Evolutionary conservation across 2,797 vertebrate genomes (phyloP).

Genomic region (Ispidina picta): DNA sequence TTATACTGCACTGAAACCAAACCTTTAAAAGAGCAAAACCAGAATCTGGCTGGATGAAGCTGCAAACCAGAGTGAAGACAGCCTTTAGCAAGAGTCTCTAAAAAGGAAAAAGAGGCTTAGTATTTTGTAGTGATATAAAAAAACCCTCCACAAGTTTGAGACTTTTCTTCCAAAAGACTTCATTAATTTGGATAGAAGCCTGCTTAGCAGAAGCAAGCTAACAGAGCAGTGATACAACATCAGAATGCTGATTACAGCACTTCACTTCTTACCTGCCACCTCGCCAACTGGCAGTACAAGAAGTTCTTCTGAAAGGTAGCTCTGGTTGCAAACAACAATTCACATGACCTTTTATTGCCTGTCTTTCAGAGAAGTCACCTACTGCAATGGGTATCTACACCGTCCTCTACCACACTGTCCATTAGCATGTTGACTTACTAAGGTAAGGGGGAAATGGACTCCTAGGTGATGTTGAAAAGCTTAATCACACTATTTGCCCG

Average conservation of each 20-base stretch:
- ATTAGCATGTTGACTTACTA: not conserved
- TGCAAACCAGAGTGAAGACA: constrained; percentile 55
- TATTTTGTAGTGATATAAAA: constrained; percentile 13
- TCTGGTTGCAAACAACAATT: not conserved
- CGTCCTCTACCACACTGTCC: not conserved
- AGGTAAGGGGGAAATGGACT: not conserved
- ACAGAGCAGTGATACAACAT: not conserved
- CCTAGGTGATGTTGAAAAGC: not conserved
- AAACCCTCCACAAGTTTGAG: not conserved
- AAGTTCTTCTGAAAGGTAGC: not conserved
- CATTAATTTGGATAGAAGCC: not conserved
- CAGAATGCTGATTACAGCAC: not conserved
- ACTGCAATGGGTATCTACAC: not conserved
- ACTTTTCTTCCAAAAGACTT: not conserved
- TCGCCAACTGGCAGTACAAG: not conserved
- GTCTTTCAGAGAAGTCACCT: not conserved
- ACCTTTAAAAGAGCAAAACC: constrained; percentile 54
- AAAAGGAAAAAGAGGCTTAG: constrained; percentile 46
- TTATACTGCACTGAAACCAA: constrained; percentile 51
- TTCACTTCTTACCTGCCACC: not conserved
- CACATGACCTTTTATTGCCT: not conserved
- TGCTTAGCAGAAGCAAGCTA: not conserved
- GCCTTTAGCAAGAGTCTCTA: constrained; percentile 14
- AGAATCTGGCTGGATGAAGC: constrained; percentile 45
- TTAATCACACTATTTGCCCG: not conserved